These are phyloP conservation scores for Pentamera pediparva DNA, from an alignment of 53 echinoderm and acorn worm genomes.

Conservation along the genomic window DNA sequence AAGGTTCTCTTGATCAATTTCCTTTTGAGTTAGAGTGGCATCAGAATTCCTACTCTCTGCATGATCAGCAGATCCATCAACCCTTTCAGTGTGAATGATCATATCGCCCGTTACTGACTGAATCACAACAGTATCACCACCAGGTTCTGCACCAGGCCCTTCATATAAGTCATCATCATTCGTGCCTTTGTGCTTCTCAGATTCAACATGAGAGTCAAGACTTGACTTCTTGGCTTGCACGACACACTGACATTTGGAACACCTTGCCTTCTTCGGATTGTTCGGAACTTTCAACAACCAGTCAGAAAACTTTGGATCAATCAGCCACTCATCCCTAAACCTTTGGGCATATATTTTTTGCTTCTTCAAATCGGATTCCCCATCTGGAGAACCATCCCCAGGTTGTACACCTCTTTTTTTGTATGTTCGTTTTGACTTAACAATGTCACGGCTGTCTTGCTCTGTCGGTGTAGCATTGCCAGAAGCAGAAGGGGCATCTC, in stretches of 20 bases:
- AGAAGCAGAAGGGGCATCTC: neutral
- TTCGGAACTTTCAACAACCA: neutral
- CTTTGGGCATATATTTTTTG: slow-evolving; percentile 5
- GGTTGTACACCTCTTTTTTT: neutral
- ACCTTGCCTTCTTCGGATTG: neutral
- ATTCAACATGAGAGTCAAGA: slow-evolving; percentile 8
- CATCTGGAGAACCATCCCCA: neutral
- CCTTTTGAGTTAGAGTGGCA: no score
- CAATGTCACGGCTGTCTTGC: no score
- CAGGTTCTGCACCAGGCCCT: neutral
- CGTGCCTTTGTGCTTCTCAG: slow-evolving; percentile 7
- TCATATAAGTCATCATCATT: slow-evolving; percentile 11
- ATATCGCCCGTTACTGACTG: no score
- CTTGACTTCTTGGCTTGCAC: neutral
- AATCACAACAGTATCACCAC: neutral
- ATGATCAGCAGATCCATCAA: no score
- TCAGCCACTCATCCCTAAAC: slow-evolving; percentile 2
- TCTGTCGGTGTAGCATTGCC: no score
- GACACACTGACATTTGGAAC: neutral
- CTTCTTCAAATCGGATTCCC: neutral
- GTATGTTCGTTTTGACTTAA: neutral
- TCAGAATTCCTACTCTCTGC: no score
- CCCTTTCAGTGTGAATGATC: no score
- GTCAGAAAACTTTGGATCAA: slow-evolving; percentile 9
- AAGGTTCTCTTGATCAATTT: no score